Conservation (phyloP, 2,888 invertebrate genomes). For the Lordiphosa fenestrarum region DNA sequence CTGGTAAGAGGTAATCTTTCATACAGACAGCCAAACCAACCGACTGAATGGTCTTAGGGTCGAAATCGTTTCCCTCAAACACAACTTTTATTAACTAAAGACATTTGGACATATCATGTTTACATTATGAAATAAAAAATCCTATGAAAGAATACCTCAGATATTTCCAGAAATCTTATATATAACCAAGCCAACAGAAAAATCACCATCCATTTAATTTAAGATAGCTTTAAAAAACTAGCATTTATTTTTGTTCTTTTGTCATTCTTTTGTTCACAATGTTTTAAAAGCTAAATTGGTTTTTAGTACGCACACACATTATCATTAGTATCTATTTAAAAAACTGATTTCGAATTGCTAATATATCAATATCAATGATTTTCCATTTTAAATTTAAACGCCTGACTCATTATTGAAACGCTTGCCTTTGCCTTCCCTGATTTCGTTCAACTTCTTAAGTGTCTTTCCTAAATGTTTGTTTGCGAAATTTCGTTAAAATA, state of each 20-base stretch:
- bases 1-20: too few relatives aligned
- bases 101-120: too few relatives aligned
- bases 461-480: neutral
- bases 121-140: too few relatives aligned
- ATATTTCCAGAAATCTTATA: too few relatives aligned
- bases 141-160: too few relatives aligned
- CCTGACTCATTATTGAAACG: slow-evolving; percentile 7
- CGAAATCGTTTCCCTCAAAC: too few relatives aligned
- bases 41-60: too few relatives aligned
- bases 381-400: neutral
- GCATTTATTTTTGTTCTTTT: slow-evolving; percentile 7
- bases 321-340: slow-evolving; percentile 1
- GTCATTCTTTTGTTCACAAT: neutral
- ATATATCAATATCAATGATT: slow-evolving; percentile 1
- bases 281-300: slow-evolving; percentile 5
- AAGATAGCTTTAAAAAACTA: slow-evolving; percentile 8
- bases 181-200: too few relatives aligned
- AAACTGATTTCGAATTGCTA: slow-evolving; percentile 2
- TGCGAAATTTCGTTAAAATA: neutral
- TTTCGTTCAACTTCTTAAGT: neutral
- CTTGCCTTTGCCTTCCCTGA: slow-evolving; percentile 8
- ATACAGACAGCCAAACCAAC: too few relatives aligned
- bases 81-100: too few relatives aligned
- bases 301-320: slow-evolving; percentile 4
- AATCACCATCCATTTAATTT: neutral